Percentiles rank a stretch among this genome's conserved stretches.
phyloP scores from a whole-genome alignment of 2,113 vertebrate genomes.

The Hyaena hyaena region DNA sequence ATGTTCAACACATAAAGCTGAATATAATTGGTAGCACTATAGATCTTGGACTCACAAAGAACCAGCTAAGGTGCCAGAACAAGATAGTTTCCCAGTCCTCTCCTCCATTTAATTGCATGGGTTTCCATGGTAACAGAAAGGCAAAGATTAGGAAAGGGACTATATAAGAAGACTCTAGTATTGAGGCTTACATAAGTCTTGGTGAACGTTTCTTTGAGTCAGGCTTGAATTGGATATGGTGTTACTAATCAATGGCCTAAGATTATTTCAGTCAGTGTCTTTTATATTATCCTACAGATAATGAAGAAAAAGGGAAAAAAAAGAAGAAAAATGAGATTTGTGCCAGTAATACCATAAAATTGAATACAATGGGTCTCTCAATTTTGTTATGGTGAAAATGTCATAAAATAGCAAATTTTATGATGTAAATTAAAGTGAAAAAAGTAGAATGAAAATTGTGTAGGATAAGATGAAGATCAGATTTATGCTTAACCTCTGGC shows the following conservation, averaged over 20 bases:
- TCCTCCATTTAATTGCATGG: not conserved
- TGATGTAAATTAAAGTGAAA: not conserved
- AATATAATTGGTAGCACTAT: not conserved
- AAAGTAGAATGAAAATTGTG: not conserved
- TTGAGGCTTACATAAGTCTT: not conserved
- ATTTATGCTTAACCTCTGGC: not conserved
- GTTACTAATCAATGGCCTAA: not conserved
- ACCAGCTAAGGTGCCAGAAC: not conserved
- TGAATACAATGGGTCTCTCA: not conserved
- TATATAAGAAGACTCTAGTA: not conserved
- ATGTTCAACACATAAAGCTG: not conserved
- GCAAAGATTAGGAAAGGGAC: no score
- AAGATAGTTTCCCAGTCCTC: not conserved
- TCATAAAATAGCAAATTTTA: not conserved
- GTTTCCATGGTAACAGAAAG: constrained; percentile 4
- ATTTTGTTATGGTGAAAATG: not conserved
- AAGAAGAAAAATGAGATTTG: not conserved
- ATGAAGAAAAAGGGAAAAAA: not conserved
- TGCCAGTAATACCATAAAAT: not conserved
- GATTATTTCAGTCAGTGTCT: not conserved
- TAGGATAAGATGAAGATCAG: not conserved
- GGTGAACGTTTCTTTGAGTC: not conserved
- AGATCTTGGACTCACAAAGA: not conserved
- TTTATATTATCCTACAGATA: not conserved
- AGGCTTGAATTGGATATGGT: not conserved